These are phyloP conservation scores for Augochlora pura DNA, from an alignment of 1,140 invertebrate species.

Conservation along the genomic window DNA sequence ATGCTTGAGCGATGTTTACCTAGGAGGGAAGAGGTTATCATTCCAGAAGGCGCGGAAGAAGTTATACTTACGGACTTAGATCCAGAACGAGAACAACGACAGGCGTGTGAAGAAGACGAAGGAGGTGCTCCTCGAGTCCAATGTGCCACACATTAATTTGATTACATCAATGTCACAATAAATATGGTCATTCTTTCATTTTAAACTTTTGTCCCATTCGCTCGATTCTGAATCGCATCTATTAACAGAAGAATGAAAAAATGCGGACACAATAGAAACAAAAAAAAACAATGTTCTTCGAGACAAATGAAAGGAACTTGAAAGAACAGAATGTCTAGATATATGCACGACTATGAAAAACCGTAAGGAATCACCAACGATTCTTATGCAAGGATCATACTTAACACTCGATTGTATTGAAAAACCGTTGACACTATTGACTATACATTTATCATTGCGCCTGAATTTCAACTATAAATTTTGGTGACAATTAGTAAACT, in stretches of 20 bases:
- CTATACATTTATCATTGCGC: constrained; percentile 16
- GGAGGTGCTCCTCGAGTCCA: constrained; percentile 88
- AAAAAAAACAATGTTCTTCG: constrained; percentile 24
- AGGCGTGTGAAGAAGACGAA: constrained; percentile 89
- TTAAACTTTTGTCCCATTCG: constrained; percentile 62
- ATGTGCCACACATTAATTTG: constrained; percentile 91
- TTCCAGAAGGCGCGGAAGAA: constrained; percentile 93
- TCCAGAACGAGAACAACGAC: constrained; percentile 84
- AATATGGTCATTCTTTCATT: constrained; percentile 66
- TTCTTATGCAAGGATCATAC: constrained; percentile 29
- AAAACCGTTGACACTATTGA: constrained; percentile 7
- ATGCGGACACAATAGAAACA: constrained; percentile 45
- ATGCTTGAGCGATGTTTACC: constrained; percentile 93
- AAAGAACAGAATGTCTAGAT: constrained; percentile 31
- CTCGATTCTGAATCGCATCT: constrained; percentile 52
- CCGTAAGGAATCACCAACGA: constrained; percentile 19
- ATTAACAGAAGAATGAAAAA: constrained; percentile 50
- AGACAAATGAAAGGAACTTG: constrained; percentile 35
- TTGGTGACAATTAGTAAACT: constrained; percentile 22
- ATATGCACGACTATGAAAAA: constrained; percentile 43
- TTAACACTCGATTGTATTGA: constrained; percentile 29
- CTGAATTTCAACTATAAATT: constrained; percentile 45
- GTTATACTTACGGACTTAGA: constrained; percentile 87
- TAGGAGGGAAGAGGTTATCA: constrained; percentile 86
- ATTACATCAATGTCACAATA: constrained; percentile 58